Percentiles rank a stretch among this genome's conserved stretches.
phyloP scores from a whole-genome alignment of 2,797 vertebrate genomes.

The Xenopus petersii region DNA sequence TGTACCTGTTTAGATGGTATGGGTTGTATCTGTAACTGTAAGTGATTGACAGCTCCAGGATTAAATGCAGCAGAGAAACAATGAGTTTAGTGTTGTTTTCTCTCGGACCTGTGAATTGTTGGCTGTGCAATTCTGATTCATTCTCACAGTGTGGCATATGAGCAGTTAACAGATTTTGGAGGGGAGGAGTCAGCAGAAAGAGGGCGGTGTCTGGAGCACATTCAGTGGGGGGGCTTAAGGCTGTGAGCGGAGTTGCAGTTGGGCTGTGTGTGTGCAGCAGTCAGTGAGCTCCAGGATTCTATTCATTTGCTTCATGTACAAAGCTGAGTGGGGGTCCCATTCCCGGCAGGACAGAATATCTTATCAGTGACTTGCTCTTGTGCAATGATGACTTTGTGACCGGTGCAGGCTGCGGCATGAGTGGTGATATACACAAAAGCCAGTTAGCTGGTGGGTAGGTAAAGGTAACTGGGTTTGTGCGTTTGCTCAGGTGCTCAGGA shows the following conservation, averaged over 20 bases:
- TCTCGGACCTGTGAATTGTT: too few relatives aligned
- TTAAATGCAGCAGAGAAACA: too few relatives aligned
- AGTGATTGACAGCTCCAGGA: too few relatives aligned
- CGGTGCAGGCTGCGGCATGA: background rate
- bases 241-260: slow-evolving; percentile 12
- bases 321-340: background rate
- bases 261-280: too few relatives aligned
- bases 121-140: background rate
- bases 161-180: slow-evolving; percentile 14
- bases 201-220: slow-evolving; percentile 57
- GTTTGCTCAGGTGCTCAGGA: too few relatives aligned
- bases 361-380: background rate
- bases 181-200: slow-evolving; percentile 35
- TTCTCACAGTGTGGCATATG: slow-evolving; percentile 22
- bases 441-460: slow-evolving; percentile 27
- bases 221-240: slow-evolving; percentile 38
- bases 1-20: too few relatives aligned
- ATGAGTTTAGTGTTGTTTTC: too few relatives aligned
- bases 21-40: too few relatives aligned
- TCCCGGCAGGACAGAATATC: slow-evolving; percentile 1
- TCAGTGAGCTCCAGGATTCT: too few relatives aligned
- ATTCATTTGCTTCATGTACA: background rate
- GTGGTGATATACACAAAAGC: background rate
- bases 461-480: slow-evolving; percentile 1
- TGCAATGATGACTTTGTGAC: slow-evolving; percentile 12